Base-by-base conservation (phyloP, 2,888 invertebrate genomes). In the Apotomis betuletana region DNA sequence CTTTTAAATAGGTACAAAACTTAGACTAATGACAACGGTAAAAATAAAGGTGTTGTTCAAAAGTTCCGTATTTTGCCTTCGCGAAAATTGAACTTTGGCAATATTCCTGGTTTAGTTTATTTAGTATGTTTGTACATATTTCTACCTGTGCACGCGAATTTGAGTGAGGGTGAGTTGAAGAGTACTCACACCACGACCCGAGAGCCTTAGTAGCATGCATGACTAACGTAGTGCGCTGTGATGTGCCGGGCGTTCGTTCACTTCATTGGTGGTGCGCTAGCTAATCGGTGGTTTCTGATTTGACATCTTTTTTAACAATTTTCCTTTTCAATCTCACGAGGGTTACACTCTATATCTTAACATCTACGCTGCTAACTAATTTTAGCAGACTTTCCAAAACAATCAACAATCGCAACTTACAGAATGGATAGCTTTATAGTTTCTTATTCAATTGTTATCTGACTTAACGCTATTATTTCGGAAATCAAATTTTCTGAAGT, bases 121-220 rank as follows among this genome's bases (percentile, higher is more conserved):
- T 27, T 27, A 27, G 27, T 27, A 27, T 49, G 3, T 9, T 9
- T 49, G 49, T 49, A 49, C 49, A 49, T 10, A 9, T 8, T 49
- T 10, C 49, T 49, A 9, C 9, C 49, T 49, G 10, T 10, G 49
- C 9, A 49, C 6, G 9, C 3, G 3, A 49, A 49, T 9, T 49
- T 3, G 8, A 49, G 5, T 27, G 27, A 27, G 27, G 2, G 27
- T 27, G 27, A 27, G 27, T 27, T 27, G 2, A 27, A 27, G 27
- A 49, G 49, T 49, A 2, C 9, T 8, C 46, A 38, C 27, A 15
- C 52, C 54, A 27, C 12, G 55, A 65, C 12, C n/a, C 55, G 65
- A 65, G 65, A 46, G 65, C 55, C 57, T 55, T 65, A 64, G 15
- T 64, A 64, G 44, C 55, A 64, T 71, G 71, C 71, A 71, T 71